Percentiles rank a stretch among this genome's conserved stretches.
phyloP scores from a whole-genome alignment of 2,888 invertebrate genomes.

The Odontocolon sp. region DNA sequence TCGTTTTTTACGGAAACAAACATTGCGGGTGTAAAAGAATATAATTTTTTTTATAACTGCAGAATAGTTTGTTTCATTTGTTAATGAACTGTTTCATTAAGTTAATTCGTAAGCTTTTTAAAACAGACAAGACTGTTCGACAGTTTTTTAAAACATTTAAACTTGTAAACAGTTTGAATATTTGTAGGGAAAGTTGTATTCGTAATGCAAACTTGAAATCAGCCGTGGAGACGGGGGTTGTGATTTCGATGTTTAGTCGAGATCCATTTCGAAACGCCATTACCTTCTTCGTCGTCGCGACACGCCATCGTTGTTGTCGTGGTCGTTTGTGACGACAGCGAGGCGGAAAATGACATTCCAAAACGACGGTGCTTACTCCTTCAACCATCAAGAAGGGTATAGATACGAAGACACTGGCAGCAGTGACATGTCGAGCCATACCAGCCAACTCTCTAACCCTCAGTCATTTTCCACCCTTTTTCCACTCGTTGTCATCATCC shows the following conservation, averaged over 20 bases:
- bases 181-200: conserved; percentile 5
- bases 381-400: conserved; percentile 60
- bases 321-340: conserved; percentile 58
- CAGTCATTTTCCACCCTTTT: conserved; percentile 5
- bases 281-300: conserved; percentile 27
- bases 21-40: too few relatives aligned
- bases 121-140: too few relatives aligned
- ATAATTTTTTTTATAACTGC: too few relatives aligned
- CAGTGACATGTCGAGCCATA: conserved; percentile 33
- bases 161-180: not conserved
- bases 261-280: conserved; percentile 47
- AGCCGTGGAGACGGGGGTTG: conserved; percentile 13
- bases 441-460: conserved; percentile 52
- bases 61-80: too few relatives aligned
- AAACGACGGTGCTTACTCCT: conserved; percentile 65
- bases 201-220: conserved; percentile 39
- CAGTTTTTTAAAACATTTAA: too few relatives aligned
- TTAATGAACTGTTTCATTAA: too few relatives aligned
- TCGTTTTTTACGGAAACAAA: too few relatives aligned
- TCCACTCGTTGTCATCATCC: conserved; percentile 6
- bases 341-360: conserved; percentile 70
- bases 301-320: conserved; percentile 31
- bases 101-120: too few relatives aligned
- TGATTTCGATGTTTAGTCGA: conserved; percentile 53
- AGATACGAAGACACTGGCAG: conserved; percentile 52